Evolutionary conservation across 2,888 invertebrate genomes (phyloP), one percentile per base, ranked within the genome.

Genomic region (Morpho deidamia): DNA sequence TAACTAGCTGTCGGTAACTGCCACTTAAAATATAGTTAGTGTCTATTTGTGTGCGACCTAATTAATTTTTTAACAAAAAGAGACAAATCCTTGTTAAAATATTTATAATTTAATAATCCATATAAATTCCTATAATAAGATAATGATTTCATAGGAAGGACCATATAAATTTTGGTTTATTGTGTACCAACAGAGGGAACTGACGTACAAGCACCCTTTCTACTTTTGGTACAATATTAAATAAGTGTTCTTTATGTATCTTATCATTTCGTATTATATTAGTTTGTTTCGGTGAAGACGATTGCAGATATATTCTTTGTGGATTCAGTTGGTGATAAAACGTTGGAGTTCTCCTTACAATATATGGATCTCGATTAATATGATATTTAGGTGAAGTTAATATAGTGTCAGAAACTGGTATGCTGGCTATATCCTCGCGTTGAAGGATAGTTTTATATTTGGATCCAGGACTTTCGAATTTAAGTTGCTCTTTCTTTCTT

Each of bases 1-100:
- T 86, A 86, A 87, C 87, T 81, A 86, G 81, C 83, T 82, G 76
- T 65, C 62, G 67, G 70, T 74, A 72, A 76, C 73, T 78, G 71
- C 60, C 61, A 61, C 61, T 59, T 61, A 57, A 62, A 60, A 58
- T 23, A 23, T 23, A 58, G 56, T 55, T 51, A 53, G 44, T 52
- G 44, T 41, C 49, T 35, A 44, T 54, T 54, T 48, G 44, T 47
- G 45, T 53, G 44, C 44, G 44, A 54, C 12, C 42, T 44, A 44
- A 50, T 44, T 48, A 49, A 44, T 40, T 35, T 35, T 23, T n/a
- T 41, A 41, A 33, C 41, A 35, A 44, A 14, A 37, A 42, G 42
- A 0, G 35, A 11, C 11, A 40, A 34, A 34, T 11, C 11, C 9
- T 8, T 34, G 11, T 8, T 32, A 5, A 23, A 23, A 23, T 23